Base-by-base conservation (phyloP, 2,797 vertebrate genomes). In the Enteromius paludinosus region DNA sequence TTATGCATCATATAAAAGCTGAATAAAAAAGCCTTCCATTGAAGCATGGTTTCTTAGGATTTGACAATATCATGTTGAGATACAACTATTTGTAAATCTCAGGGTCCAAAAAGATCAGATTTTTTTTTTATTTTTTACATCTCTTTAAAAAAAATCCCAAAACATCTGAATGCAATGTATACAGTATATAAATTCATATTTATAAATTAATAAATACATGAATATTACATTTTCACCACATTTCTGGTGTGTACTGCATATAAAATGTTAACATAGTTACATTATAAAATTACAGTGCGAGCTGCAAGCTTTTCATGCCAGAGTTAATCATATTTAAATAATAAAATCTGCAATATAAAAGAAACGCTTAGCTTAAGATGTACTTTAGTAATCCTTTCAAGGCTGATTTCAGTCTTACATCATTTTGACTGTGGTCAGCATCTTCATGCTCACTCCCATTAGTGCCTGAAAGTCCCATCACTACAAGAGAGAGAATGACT, bases 381-480 rank as follows among this genome's bases (percentile, higher is more conserved):
- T 23, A 52, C 49, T 49, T 64, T 17, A 62, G 74, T 41, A 14
- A 71, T 65, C 9, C 35, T 66, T 52, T 71, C 54, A 41, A 0
- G 33, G 52, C 43, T 41, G 56, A 81, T 81, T 71, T 72, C 33
- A 18, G 69, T 62, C 65, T 88, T 90, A 89, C 88, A 65, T 89
- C 83, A 78, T 86, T 87, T 70, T 86, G 72, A 75, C 64, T 80
- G 49, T 90, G 79, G 52, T 89, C 85, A 56, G 76, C 88, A 33
- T 94, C 94, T 41, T 89, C 86, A 56, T 92, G 90, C 17, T 90
- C 93, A 4, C 82, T 85, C 0, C 86, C 87, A 78, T 89, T 90
- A 14, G 90, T 87, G 78, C 87, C 77, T 83, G 88, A 72, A 30
- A 90, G 30, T 20, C 64, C 88, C 5, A 89, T 92, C 90, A 84